Evolutionary conservation across 2,113 vertebrate genomes (phyloP).

Genomic region (Cairina moschata): DNA sequence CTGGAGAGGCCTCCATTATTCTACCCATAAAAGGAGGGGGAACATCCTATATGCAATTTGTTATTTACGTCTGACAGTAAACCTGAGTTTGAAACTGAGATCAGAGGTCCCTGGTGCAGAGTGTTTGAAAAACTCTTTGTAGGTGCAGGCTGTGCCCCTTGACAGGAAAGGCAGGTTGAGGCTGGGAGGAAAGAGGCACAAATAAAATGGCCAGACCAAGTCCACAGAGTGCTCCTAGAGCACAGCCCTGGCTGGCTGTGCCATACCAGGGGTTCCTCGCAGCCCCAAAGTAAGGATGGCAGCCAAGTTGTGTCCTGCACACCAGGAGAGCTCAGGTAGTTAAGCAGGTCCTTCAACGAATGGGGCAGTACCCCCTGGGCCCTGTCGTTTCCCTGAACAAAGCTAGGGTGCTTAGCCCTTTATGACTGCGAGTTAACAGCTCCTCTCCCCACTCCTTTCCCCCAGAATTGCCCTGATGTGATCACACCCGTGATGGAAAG

Average conservation of each 20-base stretch:
- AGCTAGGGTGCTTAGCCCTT: background rate
- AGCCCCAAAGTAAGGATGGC: background rate
- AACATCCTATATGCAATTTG: background rate
- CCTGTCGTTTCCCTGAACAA: too few species aligned
- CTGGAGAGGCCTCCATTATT: background rate
- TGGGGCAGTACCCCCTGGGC: background rate
- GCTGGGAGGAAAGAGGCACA: background rate
- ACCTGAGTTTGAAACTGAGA: background rate
- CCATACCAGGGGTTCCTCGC: background rate
- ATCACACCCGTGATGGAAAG: background rate
- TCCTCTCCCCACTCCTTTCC: background rate
- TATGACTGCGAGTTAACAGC: background rate
- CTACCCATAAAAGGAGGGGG: background rate
- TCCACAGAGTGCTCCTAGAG: background rate
- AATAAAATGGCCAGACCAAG: background rate
- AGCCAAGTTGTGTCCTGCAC: background rate
- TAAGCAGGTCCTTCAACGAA: background rate
- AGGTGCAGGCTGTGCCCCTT: conserved; percentile 21
- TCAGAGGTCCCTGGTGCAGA: conserved; percentile 35
- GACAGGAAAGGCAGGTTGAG: conserved; percentile 55
- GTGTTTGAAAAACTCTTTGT: background rate
- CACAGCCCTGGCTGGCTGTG: background rate
- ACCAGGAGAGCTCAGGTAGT: background rate
- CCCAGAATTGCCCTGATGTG: background rate
- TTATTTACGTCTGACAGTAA: background rate